phyloP scores from a whole-genome alignment of 2,113 vertebrate species.

The Oreocharis arfaki region DNA sequence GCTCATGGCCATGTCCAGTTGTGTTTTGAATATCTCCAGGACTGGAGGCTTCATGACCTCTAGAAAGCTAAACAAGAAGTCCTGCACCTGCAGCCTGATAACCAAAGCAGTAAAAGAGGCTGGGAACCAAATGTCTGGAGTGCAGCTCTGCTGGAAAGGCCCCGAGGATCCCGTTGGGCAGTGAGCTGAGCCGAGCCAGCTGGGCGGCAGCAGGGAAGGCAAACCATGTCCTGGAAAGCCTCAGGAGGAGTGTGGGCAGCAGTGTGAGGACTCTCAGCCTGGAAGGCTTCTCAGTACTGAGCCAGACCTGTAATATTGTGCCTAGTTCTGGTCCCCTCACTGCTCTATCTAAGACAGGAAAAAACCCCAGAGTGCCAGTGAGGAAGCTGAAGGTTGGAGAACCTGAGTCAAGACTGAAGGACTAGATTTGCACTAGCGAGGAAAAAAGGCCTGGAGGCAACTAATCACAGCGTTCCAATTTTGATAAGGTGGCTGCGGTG shows the following conservation, averaged over 20 bases:
- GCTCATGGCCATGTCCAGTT: background rate
- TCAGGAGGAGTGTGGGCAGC: background rate
- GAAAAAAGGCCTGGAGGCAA: background rate
- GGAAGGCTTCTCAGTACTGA: background rate
- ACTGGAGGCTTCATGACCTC: background rate
- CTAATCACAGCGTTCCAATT: background rate
- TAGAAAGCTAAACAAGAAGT: background rate
- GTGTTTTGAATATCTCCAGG: background rate
- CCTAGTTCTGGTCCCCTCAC: background rate
- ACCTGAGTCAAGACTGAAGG: background rate
- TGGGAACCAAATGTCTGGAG: background rate
- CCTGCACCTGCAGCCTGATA: background rate
- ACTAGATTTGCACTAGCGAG: background rate
- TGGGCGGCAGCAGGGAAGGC: background rate
- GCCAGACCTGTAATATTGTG: background rate
- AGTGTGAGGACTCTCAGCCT: background rate
- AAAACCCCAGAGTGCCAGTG: background rate
- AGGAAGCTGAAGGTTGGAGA: background rate
- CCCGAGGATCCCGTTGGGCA: fast-evolving
- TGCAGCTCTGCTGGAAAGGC: background rate
- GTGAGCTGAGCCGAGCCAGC: background rate
- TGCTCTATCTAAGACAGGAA: background rate
- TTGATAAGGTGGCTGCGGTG: background rate
- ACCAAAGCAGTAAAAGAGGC: background rate
- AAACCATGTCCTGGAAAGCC: background rate